A percentile compares a stretch with the other conserved stretches of the same genome.
Evolutionary conservation across 1,140 invertebrate species (phyloP).

Genomic region (Rhopalosiphum padi): DNA sequence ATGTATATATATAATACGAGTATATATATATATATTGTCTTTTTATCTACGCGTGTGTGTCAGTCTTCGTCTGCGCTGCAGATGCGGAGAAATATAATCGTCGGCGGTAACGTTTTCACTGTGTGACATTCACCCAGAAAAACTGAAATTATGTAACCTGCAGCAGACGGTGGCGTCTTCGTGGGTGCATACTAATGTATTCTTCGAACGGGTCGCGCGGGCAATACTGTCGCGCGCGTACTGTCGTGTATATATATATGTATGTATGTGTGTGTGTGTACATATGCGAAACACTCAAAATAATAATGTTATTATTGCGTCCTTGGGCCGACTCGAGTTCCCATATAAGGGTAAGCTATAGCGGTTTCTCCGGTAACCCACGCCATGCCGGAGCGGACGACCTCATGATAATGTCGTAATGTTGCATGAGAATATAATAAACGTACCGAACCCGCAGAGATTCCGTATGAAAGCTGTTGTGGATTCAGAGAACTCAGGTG

Average conservation of each 20-base stretch:
- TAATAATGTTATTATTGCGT: conserved; percentile 30
- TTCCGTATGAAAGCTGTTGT: background rate
- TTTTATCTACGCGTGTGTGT: background rate
- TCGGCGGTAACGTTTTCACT: conserved; percentile 33
- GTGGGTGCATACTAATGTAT: conserved; percentile 29
- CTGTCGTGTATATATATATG: background rate
- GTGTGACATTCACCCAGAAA: conserved; percentile 56
- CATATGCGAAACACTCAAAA: conserved; percentile 37
- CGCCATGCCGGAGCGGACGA: conserved; percentile 32
- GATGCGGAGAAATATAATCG: conserved; percentile 12
- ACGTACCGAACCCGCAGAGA: background rate
- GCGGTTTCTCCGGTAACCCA: conserved; percentile 55
- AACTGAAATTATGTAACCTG: background rate
- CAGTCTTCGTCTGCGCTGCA: background rate
- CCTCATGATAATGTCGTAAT: conserved; percentile 50
- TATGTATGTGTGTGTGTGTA: background rate
- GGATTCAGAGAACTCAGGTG: background rate
- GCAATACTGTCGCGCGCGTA: background rate
- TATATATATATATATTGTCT: background rate
- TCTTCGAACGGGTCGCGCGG: background rate
- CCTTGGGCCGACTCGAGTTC: conserved; percentile 42
- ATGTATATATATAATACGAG: background rate
- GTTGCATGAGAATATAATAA: conserved; percentile 42
- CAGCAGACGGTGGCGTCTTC: conserved; percentile 33
- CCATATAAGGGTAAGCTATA: conserved; percentile 55